phyloP scores from a whole-genome alignment of 2,113 vertebrate species.

The Dolichallabes microphthalmus region DNA sequence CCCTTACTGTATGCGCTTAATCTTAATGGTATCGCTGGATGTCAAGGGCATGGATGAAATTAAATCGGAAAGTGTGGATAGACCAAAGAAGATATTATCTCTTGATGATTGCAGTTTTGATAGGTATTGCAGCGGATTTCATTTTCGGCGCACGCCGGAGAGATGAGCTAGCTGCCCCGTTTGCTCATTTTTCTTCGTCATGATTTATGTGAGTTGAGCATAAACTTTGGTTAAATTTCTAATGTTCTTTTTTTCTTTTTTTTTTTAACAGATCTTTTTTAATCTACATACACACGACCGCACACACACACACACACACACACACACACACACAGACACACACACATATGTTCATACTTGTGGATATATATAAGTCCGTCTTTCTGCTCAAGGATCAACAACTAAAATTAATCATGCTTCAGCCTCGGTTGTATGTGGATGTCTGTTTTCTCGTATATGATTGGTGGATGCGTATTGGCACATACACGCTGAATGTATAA shows the following conservation, averaged over 20 bases:
- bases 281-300: constrained; percentile 28
- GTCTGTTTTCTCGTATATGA: constrained; percentile 33
- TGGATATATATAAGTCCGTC: not conserved
- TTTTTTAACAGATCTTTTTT: constrained; percentile 12
- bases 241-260: constrained; percentile 70
- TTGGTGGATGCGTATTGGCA: constrained; percentile 40
- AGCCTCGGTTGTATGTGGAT: constrained; percentile 16
- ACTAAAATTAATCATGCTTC: not conserved
- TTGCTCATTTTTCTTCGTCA: constrained; percentile 99
- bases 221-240: constrained; percentile 77
- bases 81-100: constrained; percentile 99
- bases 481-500: constrained; percentile 17
- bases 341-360: not conserved
- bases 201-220: constrained; percentile 99
- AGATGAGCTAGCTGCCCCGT: constrained; percentile 99
- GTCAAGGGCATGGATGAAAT: constrained; percentile 99
- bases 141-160: constrained; percentile 96
- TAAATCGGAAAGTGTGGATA: constrained; percentile 99
- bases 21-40: constrained; percentile 99
- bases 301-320: constrained; percentile 30
- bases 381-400: not conserved
- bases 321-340: not conserved
- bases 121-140: constrained; percentile 99
- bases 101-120: constrained; percentile 99
- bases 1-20: constrained; percentile 95